These are phyloP conservation scores for Gavia stellata DNA, from an alignment of 2,113 vertebrate genomes.

Conservation along the genomic window DNA sequence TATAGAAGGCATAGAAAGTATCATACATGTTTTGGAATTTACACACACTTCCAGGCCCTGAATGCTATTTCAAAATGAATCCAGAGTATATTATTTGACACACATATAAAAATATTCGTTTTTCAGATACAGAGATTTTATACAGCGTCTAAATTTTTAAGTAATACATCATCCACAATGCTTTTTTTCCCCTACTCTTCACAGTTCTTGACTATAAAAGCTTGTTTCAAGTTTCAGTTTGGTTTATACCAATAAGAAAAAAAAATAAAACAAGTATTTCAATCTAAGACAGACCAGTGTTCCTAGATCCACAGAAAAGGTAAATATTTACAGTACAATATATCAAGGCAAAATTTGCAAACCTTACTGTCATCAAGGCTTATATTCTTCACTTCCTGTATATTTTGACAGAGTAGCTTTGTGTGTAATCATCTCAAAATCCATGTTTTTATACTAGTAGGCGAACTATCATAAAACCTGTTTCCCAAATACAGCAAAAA, in stretches of 20 bases:
- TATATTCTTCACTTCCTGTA: not conserved
- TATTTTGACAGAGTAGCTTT: not conserved
- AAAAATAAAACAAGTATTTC: not conserved
- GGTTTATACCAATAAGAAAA: not conserved
- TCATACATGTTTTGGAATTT: not conserved
- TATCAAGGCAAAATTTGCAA: not conserved
- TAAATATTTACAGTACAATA: not conserved
- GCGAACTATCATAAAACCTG: not conserved
- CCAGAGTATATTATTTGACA: not conserved
- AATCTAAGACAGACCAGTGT: not conserved
- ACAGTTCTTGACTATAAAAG: not conserved
- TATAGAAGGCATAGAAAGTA: not conserved
- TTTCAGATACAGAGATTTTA: not conserved
- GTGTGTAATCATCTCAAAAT: not conserved
- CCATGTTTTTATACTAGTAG: not conserved
- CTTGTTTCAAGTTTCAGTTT: not conserved
- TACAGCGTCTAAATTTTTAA: not conserved
- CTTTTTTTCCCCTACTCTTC: not conserved
- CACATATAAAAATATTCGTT: not conserved
- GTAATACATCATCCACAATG: not conserved
- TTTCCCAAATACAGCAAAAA: not conserved
- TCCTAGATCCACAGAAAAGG: not conserved
- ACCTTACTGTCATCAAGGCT: not conserved
- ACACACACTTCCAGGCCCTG: not conserved
- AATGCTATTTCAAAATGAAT: not conserved